Percentiles rank a stretch among this genome's conserved stretches.
Conservation (phyloP, 2,113 vertebrate genomes). For the Saguinus midas region DNA sequence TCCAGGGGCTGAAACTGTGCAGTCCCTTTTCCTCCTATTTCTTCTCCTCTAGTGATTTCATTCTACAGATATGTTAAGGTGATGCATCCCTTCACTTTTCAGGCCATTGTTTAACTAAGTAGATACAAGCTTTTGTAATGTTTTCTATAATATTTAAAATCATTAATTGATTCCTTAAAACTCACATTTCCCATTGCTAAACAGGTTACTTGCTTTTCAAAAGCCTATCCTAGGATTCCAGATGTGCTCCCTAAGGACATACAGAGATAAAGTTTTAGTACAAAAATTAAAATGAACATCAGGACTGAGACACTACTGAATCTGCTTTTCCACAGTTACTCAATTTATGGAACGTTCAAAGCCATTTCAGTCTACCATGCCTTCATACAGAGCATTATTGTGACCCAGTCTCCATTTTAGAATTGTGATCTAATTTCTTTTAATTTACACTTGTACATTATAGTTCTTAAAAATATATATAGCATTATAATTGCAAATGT, state of each 20-base stretch:
- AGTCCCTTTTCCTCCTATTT: too few species aligned
- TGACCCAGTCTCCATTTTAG: background rate
- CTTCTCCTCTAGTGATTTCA: background rate
- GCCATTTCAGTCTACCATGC: fast-evolving
- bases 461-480: background rate
- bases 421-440: background rate
- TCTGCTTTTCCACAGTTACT: too few species aligned
- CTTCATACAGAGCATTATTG: background rate
- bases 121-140: background rate
- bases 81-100: background rate
- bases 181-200: background rate
- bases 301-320: background rate
- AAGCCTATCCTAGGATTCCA: background rate
- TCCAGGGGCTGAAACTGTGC: fast-evolving
- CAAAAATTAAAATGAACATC: background rate
- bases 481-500: background rate
- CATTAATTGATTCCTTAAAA: background rate
- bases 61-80: fast-evolving
- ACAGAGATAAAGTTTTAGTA: background rate
- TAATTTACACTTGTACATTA: background rate
- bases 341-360: background rate
- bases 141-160: background rate
- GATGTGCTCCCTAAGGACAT: background rate
- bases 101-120: too few species aligned
- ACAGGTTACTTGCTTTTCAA: background rate